A percentile compares a stretch with the other conserved stretches of the same genome.
Conservation (phyloP, 2,888 invertebrate species). For the Chrysotoxum bicinctum region DNA sequence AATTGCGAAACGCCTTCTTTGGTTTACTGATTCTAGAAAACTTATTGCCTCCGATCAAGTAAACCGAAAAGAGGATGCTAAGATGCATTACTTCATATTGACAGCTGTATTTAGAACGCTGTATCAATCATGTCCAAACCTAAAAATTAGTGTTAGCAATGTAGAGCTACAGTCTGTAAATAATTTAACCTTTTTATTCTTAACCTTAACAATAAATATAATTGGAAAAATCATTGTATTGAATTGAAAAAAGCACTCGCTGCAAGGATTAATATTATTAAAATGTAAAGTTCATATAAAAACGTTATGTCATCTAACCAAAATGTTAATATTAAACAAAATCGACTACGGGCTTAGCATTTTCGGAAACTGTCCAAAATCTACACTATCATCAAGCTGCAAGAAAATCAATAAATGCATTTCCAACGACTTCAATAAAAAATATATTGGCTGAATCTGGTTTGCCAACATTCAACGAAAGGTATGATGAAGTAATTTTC, state of each 20-base stretch:
- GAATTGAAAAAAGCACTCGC: background rate
- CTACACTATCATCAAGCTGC: too few relatives aligned
- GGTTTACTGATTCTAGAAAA: too few relatives aligned
- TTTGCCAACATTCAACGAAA: background rate
- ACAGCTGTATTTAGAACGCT: too few relatives aligned
- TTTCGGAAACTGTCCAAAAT: too few relatives aligned
- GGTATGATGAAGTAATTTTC: background rate
- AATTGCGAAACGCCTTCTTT: too few relatives aligned
- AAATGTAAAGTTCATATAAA: constrained; percentile 16
- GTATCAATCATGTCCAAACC: too few relatives aligned
- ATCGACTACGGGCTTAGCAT: too few relatives aligned
- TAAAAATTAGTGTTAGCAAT: background rate
- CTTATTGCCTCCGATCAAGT: too few relatives aligned
- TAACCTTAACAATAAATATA: background rate
- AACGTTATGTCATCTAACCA: background rate
- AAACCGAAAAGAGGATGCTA: too few relatives aligned
- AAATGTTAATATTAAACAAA: too few relatives aligned
- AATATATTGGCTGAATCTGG: background rate
- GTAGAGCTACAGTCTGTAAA: background rate
- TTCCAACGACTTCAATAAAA: background rate
- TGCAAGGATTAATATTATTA: background rate
- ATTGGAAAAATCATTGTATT: background rate
- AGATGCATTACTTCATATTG: too few relatives aligned
- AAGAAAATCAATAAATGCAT: too few relatives aligned
- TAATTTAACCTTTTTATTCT: background rate